Percentiles rank a stretch among this genome's conserved stretches.
Conservation (phyloP, 2,113 vertebrate species). For the Alethe castanea region DNA sequence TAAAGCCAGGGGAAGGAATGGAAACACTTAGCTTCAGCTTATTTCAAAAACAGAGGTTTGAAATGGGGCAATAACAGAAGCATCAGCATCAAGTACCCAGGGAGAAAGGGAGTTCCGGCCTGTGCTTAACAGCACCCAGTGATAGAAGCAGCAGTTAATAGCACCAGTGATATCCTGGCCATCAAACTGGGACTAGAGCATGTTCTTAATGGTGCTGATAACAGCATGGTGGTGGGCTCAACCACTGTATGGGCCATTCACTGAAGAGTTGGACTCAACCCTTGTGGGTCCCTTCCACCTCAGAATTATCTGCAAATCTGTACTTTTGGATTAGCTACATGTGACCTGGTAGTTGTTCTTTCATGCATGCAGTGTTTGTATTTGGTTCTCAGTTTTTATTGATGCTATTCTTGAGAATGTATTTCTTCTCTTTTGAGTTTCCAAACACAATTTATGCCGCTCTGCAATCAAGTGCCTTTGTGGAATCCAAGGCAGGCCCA, state of each 20-base stretch:
- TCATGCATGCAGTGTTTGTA: not conserved
- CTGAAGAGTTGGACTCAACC: not conserved
- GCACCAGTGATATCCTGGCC: not conserved
- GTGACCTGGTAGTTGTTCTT: not conserved
- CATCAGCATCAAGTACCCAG: not conserved
- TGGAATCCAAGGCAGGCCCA: not conserved
- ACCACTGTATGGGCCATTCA: not conserved
- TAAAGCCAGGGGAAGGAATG: not conserved
- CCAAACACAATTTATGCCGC: not conserved
- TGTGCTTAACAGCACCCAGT: not conserved
- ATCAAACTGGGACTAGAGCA: not conserved
- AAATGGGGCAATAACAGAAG: not conserved
- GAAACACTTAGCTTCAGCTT: not conserved
- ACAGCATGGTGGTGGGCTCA: too few relatives aligned
- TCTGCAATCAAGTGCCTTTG: conserved; percentile 38
- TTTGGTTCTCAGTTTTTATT: not conserved
- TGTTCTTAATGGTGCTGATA: not conserved
- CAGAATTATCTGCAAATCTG: not conserved
- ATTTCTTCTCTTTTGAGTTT: conserved; percentile 15
- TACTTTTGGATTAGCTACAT: not conserved
- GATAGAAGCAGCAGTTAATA: not conserved
- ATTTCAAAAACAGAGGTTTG: not conserved
- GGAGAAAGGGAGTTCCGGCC: not conserved
- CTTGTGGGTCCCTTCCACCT: not conserved
- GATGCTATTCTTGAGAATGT: not conserved